Percentiles rank a stretch among this genome's conserved stretches.
phyloP scores from a whole-genome alignment of 2,797 vertebrate genomes.

The Odontamblyopus lacepedii region DNA sequence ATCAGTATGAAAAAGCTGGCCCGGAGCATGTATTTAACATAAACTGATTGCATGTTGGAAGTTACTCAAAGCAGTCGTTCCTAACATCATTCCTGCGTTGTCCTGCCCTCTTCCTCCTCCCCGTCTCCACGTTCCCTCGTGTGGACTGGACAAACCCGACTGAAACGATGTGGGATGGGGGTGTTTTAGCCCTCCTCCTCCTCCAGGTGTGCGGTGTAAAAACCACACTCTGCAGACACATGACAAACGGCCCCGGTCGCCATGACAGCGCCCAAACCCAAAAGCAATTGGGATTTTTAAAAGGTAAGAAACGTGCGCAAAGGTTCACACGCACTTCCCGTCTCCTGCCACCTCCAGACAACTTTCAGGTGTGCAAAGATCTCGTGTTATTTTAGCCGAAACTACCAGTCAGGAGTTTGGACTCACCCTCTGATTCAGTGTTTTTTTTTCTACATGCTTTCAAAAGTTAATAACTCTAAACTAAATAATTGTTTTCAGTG shows the following conservation, averaged over 20 bases:
- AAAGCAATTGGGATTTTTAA: conserved; percentile 2
- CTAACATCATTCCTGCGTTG: not conserved
- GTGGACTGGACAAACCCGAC: conserved; percentile 13
- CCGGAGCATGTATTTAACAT: too few species aligned
- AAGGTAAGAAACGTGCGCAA: not conserved
- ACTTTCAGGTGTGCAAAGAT: not conserved
- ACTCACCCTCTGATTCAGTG: too few species aligned
- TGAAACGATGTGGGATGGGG: conserved; percentile 32
- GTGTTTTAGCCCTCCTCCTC: conserved; percentile 26
- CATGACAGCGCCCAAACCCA: conserved; percentile 22
- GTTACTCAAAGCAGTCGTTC: too few species aligned
- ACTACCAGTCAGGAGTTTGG: too few species aligned
- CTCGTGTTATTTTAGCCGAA: not conserved
- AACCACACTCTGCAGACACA: conserved; percentile 20
- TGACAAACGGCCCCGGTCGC: conserved; percentile 33
- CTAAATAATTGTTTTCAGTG: too few species aligned
- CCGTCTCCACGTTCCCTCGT: too few species aligned
- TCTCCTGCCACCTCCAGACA: not conserved
- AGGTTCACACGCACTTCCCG: conserved; percentile 7
- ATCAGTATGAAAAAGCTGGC: too few species aligned
- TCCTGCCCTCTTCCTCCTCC: not conserved
- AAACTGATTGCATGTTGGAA: too few species aligned
- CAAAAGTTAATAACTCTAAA: too few species aligned
- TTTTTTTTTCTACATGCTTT: too few species aligned
- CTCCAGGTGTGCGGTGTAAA: conserved; percentile 34